Evolutionary conservation across 2,797 vertebrate genomes (phyloP), one percentile per base, ranked within the genome.

Genomic region (Acipenser transmontanus): DNA sequence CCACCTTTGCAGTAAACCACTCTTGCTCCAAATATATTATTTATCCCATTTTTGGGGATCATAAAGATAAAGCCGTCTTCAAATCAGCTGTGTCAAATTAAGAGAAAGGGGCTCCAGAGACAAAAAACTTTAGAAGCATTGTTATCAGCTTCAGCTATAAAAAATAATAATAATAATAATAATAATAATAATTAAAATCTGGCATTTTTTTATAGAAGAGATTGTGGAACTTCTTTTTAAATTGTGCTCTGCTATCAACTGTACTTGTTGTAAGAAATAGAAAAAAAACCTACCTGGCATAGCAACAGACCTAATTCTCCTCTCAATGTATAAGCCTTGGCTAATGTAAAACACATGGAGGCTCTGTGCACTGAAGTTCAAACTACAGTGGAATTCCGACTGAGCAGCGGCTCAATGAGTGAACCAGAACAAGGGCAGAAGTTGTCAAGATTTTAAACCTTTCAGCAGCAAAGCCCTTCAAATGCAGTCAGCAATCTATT

Each of bases 401-500:
- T 71, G 76, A 72, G 82, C 73, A 83, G 79, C 68, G 78, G 85
- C 81, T 83, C 82, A 73, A 82, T 7, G 74, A 84, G 82, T 84
- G 80, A 87, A 82, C 78, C 85, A 87, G 83, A 92, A 92, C 88
- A 91, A 92, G 89, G 88, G 87, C 90, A 93, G 89, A 93, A 94
- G 89, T 97, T 95, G 95, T 97, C 94, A 96, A 92, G 93, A 92
- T 92, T 91, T 93, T 95, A 91, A 91, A 93, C 93, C 93, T 95
- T 94, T 95, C 92, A 96, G 94, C 89, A 85, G 80, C 34, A 89
- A 86, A 92, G 90, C 84, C 92, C 93, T 96, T 94, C 93, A 97
- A 91, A 96, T 89, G 89, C 88, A 90, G 92, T 91, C 89, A 20
- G 92, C 87, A 94, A 91, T 91, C 93, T 90, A 95, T 98, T 98